Evolutionary conservation across 2,113 vertebrate species (phyloP), one percentile per base, ranked within the genome.

Genomic region (Myocastor coypus): DNA sequence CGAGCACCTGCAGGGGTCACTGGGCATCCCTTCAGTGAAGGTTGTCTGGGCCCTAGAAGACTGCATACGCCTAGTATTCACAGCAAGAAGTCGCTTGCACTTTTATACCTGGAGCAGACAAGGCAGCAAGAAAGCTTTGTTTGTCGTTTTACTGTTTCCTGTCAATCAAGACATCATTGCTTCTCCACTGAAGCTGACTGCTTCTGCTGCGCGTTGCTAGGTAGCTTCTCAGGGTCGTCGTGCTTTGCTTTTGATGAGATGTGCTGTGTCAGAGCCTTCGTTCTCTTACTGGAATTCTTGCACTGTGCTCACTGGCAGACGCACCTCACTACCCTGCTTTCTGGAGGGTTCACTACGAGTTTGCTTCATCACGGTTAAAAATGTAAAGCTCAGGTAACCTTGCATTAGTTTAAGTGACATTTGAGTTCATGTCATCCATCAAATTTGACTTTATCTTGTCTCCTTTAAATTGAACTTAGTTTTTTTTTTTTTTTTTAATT

Each of bases 331-430:
- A 4, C 12, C 13, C 19, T 87, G 10, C 85, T 93, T 94, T 91
- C 77, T 90, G 8, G n/a, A 71, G 40, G 42, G 40, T 92, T 95
- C 77, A 4, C 69, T 86, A 73, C 17, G 82, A 0, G 87, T 89
- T 83, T 75, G 26, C 75, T 84, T 94, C 55, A 42, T 64, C 87
- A 92, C 64, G 28, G 75, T 93, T 75, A 82, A 92, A 88, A 91
- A 84, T 89, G 28, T 34, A 92, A 88, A 95, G 37, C 37, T 93
- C n/a, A 32, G 52, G 57, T 81, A 42, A 68, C 13, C n/a, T 86
- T 46, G 50, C 75, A n/a, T 77, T 64, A n/a, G 57, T 91, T 75
- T 32, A 73, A 86, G 59, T 85, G 57, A 61, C 68, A 78, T 71
- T 71, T 87, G 57, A 91, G 37, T 84, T 82, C 50, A 94, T 50